Percentiles rank a stretch among this genome's conserved stretches.
Evolutionary conservation across 2,797 vertebrate species (phyloP).

Genomic region (Nyctalus aviator): DNA sequence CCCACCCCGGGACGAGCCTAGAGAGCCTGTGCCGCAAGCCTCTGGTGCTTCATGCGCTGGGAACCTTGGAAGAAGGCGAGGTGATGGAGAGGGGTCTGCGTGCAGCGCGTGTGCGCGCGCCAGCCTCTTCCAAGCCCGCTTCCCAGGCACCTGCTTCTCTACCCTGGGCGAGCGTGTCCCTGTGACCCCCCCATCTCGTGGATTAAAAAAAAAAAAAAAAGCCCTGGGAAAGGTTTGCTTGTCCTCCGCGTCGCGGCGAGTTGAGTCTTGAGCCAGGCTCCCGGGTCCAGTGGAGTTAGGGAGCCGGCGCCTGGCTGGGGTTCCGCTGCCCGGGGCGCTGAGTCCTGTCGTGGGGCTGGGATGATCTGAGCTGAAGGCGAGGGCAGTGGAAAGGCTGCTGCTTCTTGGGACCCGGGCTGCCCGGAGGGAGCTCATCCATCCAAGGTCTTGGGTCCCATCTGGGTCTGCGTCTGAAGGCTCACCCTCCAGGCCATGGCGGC

Average conservation of each 20-base stretch:
- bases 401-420: background rate
- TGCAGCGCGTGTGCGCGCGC: background rate
- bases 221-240: background rate
- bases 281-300: background rate
- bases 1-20: background rate
- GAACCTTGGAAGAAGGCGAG: background rate
- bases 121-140: constrained; percentile 28
- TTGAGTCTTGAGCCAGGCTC: background rate
- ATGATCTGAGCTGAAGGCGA: background rate
- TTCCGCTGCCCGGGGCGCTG: background rate
- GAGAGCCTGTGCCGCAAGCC: background rate
- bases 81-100: background rate
- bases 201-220: constrained; percentile 30
- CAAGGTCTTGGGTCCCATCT: background rate
- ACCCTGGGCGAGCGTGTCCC: background rate
- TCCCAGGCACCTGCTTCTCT: constrained; percentile 67
- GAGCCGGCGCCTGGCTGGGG: background rate
- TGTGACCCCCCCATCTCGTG: constrained; percentile 25
- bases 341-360: background rate
- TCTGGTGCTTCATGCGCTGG: background rate
- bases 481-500: background rate
- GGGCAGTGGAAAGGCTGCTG: background rate
- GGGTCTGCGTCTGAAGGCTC: background rate
- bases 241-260: background rate
- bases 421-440: background rate